Evolutionary conservation across 2,888 invertebrate genomes (phyloP), one percentile per base, ranked within the genome.

Genomic region (Lasioglossum zephyrum): DNA sequence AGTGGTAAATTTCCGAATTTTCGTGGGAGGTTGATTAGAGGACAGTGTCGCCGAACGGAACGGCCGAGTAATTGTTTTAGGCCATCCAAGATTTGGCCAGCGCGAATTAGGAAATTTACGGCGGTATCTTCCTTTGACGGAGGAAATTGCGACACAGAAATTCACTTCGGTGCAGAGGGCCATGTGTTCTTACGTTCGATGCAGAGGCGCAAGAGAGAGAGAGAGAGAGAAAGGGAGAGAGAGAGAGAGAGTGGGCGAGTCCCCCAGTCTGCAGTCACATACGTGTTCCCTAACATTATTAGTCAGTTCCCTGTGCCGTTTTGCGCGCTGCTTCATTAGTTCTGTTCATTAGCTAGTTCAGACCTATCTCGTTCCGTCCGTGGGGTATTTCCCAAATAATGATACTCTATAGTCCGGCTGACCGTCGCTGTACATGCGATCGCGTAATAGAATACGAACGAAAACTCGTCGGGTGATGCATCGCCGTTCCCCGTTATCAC

Each of bases 311-410:
- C 36, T 41, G 9, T 53, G 70, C 69, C 73, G 73, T 87, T 84
- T 87, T 87, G 73, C 77, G 39, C 73, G 73, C 73, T 73, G 87
- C 81, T 82, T 87, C 87, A 87, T 87, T 87, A 84, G 78, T 84
- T 84, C 84, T 77, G 79, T 87, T 87, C 87, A 79, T 87, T 87
- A 84, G 77, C 11, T 70, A 77, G 81, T 79, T 83, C 80, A 39
- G 18, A 36, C 22, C 77, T 82, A 74, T 86, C 82, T 79, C 74
- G 79, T 63, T 47, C 63, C 69, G 74, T 77, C 73, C 82, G 53
- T 36, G 6, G 76, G 53, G 63, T 41, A 72, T 57, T 78, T 36
- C 66, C 53, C 77, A 57, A 81, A 86, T 87, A 81, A 87, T 39
- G 84, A 84, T 77, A 79, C 77, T 26, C 47, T 53, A 41, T 73